phyloP scores from a whole-genome alignment of 2,888 invertebrate genomes.

The Sipha maydis region DNA sequence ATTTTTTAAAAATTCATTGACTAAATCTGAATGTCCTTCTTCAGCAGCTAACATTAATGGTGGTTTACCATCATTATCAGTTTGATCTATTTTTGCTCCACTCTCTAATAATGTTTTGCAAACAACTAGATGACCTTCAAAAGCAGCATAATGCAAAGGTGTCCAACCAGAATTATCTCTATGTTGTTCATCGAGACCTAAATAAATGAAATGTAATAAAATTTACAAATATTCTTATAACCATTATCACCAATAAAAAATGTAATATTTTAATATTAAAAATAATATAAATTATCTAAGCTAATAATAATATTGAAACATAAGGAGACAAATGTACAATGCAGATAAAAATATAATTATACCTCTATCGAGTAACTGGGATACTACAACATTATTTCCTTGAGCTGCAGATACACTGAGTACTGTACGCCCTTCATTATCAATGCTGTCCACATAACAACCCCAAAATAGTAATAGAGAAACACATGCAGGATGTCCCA shows the following conservation, averaged over 20 bases:
- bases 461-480: constrained; percentile 93
- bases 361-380: constrained; percentile 86
- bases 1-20: constrained; percentile 77
- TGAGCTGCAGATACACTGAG: constrained; percentile 86
- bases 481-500: constrained; percentile 88
- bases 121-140: constrained; percentile 89
- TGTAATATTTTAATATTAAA: no score
- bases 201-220: background rate
- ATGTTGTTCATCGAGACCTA: constrained; percentile 83
- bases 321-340: background rate
- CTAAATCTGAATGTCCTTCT: constrained; percentile 81
- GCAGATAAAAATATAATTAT: constrained; percentile 64
- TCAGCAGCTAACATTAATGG: constrained; percentile 89
- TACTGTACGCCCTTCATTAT: constrained; percentile 91
- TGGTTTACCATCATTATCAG: constrained; percentile 91
- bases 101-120: constrained; percentile 85
- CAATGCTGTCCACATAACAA: constrained; percentile 93
- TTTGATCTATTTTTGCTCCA: constrained; percentile 87
- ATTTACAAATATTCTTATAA: background rate
- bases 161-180: constrained; percentile 97
- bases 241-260: no score
- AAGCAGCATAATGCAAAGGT: constrained; percentile 94
- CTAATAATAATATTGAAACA: background rate
- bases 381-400: constrained; percentile 85
- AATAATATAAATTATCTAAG: no score